Percentiles rank a stretch among this genome's conserved stretches.
These are phyloP conservation scores for Drosophila neutralis DNA, from an alignment of 2,888 invertebrate species.

Conservation along the genomic window DNA sequence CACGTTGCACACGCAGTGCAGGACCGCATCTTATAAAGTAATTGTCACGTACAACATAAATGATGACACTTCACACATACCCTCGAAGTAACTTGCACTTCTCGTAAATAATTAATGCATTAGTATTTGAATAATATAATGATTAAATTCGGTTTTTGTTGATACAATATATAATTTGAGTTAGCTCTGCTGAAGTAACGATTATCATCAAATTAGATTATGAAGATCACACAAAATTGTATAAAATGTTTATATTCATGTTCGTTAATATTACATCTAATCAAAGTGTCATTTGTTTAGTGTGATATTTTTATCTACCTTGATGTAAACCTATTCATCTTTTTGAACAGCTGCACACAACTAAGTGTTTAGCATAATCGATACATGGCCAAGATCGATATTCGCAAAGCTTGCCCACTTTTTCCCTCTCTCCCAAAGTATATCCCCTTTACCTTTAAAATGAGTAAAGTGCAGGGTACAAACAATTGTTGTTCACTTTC, in stretches of 20 bases:
- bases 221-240: not conserved
- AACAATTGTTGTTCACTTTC: conserved; percentile 51
- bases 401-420: not conserved
- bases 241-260: not conserved
- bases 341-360: not conserved
- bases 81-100: not conserved
- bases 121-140: not conserved
- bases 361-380: not conserved
- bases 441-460: not conserved
- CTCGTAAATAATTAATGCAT: not conserved
- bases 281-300: no score
- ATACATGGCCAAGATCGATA: not conserved
- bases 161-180: not conserved
- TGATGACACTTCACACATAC: conserved; percentile 12
- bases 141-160: not conserved
- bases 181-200: not conserved
- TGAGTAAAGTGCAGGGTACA: conserved; percentile 14
- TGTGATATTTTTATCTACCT: no score
- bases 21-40: conserved; percentile 4
- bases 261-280: not conserved
- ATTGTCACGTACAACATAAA: not conserved
- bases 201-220: not conserved
- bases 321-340: not conserved
- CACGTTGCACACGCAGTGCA: conserved; percentile 56
- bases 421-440: not conserved